phyloP scores from a whole-genome alignment of 1,140 invertebrate genomes.

The Meloidogyne hapla region DNA sequence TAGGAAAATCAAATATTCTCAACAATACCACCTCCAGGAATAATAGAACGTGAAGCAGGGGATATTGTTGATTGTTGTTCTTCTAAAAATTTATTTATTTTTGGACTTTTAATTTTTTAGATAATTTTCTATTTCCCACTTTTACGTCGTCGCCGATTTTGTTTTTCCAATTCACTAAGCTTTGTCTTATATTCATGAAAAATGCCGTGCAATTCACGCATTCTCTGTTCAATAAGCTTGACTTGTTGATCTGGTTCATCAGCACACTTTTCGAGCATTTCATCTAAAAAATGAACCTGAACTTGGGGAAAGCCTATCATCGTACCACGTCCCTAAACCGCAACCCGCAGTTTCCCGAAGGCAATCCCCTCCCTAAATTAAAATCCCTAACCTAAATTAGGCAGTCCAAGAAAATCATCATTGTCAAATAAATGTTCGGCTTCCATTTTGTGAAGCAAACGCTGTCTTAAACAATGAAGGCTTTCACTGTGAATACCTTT shows the following conservation, averaged over 20 bases:
- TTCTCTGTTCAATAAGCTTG: conserved; percentile 19
- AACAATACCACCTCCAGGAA: too few species aligned
- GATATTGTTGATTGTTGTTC: too few species aligned
- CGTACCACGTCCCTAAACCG: too few species aligned
- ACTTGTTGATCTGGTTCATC: conserved; percentile 24
- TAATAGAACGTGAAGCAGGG: too few species aligned
- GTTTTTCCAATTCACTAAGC: conserved; percentile 15
- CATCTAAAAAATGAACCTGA: conserved; percentile 15
- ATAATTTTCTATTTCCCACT: background rate
- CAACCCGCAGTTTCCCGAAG: too few species aligned
- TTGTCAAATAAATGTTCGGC: conserved; percentile 36
- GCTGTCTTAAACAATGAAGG: conserved; percentile 6
- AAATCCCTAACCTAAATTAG: conserved; percentile 45
- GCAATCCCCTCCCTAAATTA: too few species aligned
- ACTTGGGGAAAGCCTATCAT: too few species aligned
- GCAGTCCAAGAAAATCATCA: conserved; percentile 34
- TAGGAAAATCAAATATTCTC: too few species aligned
- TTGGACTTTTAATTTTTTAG: too few species aligned
- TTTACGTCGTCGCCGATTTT: conserved; percentile 11
- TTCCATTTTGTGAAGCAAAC: conserved; percentile 36
- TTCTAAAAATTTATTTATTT: too few species aligned
- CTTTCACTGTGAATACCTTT: conserved; percentile 18
- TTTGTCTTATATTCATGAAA: conserved; percentile 17
- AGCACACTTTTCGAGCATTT: conserved; percentile 2
- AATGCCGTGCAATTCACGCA: conserved; percentile 22